Conservation (phyloP, 2,113 vertebrate genomes). For the Rhinolophus sinicus region DNA sequence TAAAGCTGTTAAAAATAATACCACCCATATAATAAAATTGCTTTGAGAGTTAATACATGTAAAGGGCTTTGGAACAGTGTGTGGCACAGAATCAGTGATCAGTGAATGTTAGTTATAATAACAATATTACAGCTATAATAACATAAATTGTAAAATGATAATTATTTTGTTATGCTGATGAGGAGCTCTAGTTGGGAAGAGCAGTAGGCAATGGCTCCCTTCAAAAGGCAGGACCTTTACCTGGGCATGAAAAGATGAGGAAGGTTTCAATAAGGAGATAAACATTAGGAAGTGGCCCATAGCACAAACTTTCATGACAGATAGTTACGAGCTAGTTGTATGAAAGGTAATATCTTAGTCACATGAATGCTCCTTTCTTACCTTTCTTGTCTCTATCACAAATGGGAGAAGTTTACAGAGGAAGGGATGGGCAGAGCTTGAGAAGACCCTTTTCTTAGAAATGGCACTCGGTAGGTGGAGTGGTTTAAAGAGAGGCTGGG, state of each 20-base stretch:
- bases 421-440: not conserved
- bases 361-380: not conserved
- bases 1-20: not conserved
- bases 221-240: not conserved
- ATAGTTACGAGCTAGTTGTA: not conserved
- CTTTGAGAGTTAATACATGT: not conserved
- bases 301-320: not conserved
- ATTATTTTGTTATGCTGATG: not conserved
- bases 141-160: not conserved
- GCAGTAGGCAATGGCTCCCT: not conserved
- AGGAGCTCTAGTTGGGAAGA: not conserved
- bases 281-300: not conserved
- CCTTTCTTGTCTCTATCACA: not conserved
- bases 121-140: not conserved
- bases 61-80: not conserved
- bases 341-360: not conserved
- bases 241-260: not conserved
- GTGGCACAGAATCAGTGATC: not conserved
- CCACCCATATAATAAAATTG: not conserved
- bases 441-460: not conserved
- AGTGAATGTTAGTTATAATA: not conserved
- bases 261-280: not conserved
- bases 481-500: not conserved
- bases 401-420: not conserved
- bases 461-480: accelerated